A percentile compares a stretch with the other conserved stretches of the same genome.
Evolutionary conservation across 2,888 invertebrate genomes (phyloP).

Genomic region (Leucoptera coffeella): DNA sequence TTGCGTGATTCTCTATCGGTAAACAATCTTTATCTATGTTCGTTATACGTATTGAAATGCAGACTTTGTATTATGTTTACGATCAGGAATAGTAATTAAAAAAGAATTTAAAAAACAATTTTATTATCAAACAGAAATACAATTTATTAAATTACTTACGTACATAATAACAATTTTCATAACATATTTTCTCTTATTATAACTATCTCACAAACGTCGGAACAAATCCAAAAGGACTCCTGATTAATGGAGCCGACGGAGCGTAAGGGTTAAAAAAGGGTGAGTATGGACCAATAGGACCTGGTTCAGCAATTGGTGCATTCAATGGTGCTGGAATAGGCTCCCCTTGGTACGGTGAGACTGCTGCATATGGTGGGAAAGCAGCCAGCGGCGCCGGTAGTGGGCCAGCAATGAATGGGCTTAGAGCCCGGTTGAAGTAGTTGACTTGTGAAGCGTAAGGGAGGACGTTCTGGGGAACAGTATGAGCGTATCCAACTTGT

Average conservation of each 20-base stretch:
- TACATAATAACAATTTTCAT: background rate
- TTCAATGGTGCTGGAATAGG: constrained; percentile 8
- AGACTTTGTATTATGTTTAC: too few relatives aligned
- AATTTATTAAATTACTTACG: background rate
- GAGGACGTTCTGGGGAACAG: constrained; percentile 57
- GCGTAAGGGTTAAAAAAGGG: constrained; percentile 5
- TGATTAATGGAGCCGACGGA: constrained; percentile 15
- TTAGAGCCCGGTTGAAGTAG: constrained; percentile 39
- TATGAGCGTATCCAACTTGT: constrained; percentile 51
- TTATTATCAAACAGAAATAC: constrained; percentile 9
- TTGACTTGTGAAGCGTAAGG: constrained; percentile 58
- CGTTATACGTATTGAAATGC: too few relatives aligned
- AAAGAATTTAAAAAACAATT: constrained; percentile 11
- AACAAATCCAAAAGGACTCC: constrained; percentile 20
- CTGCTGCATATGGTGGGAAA: constrained; percentile 6
- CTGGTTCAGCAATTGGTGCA: constrained; percentile 9
- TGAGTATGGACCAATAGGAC: constrained; percentile 10
- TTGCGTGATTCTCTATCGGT: too few relatives aligned
- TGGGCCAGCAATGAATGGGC: constrained; percentile 23
- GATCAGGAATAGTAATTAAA: constrained; percentile 8
- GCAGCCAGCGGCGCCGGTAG: constrained; percentile 10
- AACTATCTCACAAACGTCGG: constrained; percentile 44
- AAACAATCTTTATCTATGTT: too few relatives aligned
- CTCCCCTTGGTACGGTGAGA: background rate
- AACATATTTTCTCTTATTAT: constrained; percentile 14